Evolutionary conservation across 2,113 vertebrate species (phyloP).

Genomic region (Cygnus atratus): DNA sequence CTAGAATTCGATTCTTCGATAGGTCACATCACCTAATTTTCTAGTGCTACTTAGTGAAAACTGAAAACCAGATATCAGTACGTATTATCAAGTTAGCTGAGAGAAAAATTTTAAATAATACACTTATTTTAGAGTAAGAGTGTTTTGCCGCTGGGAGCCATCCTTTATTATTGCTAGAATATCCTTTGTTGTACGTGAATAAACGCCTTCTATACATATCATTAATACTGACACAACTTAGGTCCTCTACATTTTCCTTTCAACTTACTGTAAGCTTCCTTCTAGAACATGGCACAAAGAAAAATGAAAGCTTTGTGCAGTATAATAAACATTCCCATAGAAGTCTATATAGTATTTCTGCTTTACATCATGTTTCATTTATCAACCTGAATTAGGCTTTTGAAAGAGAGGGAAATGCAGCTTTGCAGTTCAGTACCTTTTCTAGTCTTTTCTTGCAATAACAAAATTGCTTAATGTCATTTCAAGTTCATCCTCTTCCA

Average conservation of each 20-base stretch:
- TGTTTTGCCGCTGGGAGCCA: not conserved
- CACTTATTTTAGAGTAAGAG: not conserved
- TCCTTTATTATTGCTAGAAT: not conserved
- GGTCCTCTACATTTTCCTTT: not conserved
- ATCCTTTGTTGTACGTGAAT: not conserved
- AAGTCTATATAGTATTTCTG: conserved; percentile 43
- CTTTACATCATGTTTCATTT: conserved; percentile 63
- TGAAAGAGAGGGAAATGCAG: conserved; percentile 41
- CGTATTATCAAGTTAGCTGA: not conserved
- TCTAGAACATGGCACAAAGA: not conserved
- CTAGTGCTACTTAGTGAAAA: not conserved
- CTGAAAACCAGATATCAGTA: not conserved
- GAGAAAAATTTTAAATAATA: not conserved
- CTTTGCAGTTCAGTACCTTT: conserved; percentile 54
- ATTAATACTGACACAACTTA: not conserved
- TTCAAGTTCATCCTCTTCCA: conserved; percentile 72
- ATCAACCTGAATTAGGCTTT: conserved; percentile 52
- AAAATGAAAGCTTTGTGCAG: conserved; percentile 50
- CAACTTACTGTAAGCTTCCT: not conserved
- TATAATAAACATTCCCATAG: conserved; percentile 41
- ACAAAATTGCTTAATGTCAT: conserved; percentile 74
- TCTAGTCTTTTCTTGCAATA: conserved; percentile 54
- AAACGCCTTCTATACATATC: not conserved
- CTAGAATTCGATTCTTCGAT: not conserved
- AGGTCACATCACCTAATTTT: not conserved